Percentiles rank a stretch among this genome's conserved stretches.
These are phyloP conservation scores for Aplochiton taeniatus DNA, from an alignment of 2,797 vertebrate genomes.

Conservation along the genomic window DNA sequence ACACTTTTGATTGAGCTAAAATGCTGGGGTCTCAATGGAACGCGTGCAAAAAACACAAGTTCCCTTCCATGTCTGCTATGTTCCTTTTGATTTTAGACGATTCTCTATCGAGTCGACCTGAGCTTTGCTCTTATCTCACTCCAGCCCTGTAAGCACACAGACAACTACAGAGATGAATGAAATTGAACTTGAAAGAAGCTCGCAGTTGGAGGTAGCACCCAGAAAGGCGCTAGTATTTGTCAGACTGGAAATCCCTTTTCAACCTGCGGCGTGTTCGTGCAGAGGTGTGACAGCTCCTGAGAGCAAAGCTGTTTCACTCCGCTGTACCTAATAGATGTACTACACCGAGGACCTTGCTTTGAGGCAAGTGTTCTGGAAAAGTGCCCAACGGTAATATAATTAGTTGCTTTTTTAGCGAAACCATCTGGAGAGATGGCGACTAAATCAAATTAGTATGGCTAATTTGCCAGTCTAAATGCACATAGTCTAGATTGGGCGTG, in stretches of 20 bases:
- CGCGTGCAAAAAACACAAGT: too few relatives aligned
- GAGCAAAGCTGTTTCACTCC: conserved; percentile 11
- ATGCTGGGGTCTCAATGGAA: too few relatives aligned
- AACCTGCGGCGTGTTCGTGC: neutral
- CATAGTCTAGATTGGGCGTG: neutral
- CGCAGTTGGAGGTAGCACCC: conserved; percentile 25
- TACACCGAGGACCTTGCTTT: neutral
- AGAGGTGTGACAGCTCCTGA: neutral
- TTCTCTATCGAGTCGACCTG: conserved; percentile 38
- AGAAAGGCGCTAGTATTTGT: conserved; percentile 27
- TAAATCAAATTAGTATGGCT: conserved; percentile 51
- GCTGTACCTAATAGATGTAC: neutral
- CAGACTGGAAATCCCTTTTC: conserved; percentile 18
- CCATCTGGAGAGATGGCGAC: conserved; percentile 42
- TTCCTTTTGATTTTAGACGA: too few relatives aligned
- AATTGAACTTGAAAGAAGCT: conserved; percentile 30
- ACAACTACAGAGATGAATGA: conserved; percentile 49
- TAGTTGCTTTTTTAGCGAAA: conserved; percentile 52
- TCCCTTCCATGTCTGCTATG: too few relatives aligned
- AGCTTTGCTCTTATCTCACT: conserved; percentile 44
- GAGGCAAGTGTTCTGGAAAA: conserved; percentile 39
- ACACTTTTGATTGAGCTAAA: too few relatives aligned
- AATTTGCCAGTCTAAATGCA: conserved; percentile 43
- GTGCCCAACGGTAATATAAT: conserved; percentile 43
- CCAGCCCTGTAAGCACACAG: conserved; percentile 33